Percentiles rank a stretch among this genome's conserved stretches.
phyloP scores from a whole-genome alignment of 1,140 invertebrate genomes.

The Lasaia peninsularis region DNA sequence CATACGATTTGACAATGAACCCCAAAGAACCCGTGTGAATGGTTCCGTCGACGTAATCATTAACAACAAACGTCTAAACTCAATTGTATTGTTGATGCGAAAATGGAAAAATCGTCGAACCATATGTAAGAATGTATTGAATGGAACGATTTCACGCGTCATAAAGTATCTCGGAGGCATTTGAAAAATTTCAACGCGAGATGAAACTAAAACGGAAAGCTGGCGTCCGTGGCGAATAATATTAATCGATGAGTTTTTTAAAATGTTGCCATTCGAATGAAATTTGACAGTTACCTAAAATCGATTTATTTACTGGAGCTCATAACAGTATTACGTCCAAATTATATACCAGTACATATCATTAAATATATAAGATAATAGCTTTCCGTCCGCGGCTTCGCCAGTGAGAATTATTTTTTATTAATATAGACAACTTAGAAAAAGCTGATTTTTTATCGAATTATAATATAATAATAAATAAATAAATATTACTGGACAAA shows the following conservation, averaged over 20 bases:
- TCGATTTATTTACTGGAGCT: no score
- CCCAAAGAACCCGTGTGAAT: constrained; percentile 33
- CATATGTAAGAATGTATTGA: constrained; percentile 47
- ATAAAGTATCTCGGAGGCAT: constrained; percentile 58
- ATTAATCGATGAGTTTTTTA: constrained; percentile 67
- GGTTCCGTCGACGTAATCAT: constrained; percentile 47
- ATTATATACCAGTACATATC: no score
- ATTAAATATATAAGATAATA: no score
- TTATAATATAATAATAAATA: no score
- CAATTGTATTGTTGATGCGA: constrained; percentile 61
- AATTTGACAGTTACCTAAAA: neutral
- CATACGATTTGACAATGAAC: constrained; percentile 19
- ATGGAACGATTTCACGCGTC: constrained; percentile 67
- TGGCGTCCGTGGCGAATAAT: constrained; percentile 61
- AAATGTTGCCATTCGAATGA: constrained; percentile 34
- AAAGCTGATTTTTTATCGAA: no score
- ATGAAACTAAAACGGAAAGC: constrained; percentile 45
- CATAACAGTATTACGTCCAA: no score
- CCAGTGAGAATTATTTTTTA: no score
- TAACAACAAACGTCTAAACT: constrained; percentile 53
- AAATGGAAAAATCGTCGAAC: constrained; percentile 66
- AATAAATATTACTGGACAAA: no score
- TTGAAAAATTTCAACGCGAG: constrained; percentile 49
- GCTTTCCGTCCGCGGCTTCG: no score
- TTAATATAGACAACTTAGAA: no score